Evolutionary conservation across 2,113 vertebrate genomes (phyloP), one percentile per base, ranked within the genome.

Genomic region (Chunga burmeisteri): DNA sequence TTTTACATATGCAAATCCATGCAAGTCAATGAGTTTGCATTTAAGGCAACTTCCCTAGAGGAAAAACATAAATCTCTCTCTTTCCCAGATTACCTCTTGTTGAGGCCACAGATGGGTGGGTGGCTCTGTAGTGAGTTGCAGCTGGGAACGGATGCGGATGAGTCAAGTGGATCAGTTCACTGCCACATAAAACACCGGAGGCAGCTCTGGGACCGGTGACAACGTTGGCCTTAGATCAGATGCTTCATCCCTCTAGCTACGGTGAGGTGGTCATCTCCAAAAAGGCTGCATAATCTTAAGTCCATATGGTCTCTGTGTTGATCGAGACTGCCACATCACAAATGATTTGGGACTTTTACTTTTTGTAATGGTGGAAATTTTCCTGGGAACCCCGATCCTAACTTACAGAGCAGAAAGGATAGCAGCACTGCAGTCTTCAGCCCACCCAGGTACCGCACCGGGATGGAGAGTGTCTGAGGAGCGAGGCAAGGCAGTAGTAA

Each of bases 381-480:
- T 59, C 40, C 58, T 86, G 63, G 44, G 46, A 42, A 2, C 8
- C 30, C n/a, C 2, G 1, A 2, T 53, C 6, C 0, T 13, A 40
- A 19, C 49, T 55, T 36, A 5, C 5, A 36, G 63, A 38, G 46
- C 56, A 27, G 59, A 30, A 47, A 4, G 49, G 42, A 10, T 32
- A 25, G 53, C 53, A 82, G 59, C 23, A 2, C 26, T 21, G 23
- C 5, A 1, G 25, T 22, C 38, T 11, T 29, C 50, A 66, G 59
- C 34, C 49, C 1, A 1, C 66, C 32, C 42, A 9, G 55, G 1
- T 19, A 12, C 7, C 1, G 4, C 27, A 7, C 10, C n/a, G 3
- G 23, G 5, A 10, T 2, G 17, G 18, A 22, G 25, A 7, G 44
- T 3, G 6, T 9, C 25, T 27, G 52, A 61, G 56, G 46, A 49